These are phyloP conservation scores for Eupithecia insigniata DNA, from an alignment of 2,888 invertebrate genomes.

Conservation along the genomic window DNA sequence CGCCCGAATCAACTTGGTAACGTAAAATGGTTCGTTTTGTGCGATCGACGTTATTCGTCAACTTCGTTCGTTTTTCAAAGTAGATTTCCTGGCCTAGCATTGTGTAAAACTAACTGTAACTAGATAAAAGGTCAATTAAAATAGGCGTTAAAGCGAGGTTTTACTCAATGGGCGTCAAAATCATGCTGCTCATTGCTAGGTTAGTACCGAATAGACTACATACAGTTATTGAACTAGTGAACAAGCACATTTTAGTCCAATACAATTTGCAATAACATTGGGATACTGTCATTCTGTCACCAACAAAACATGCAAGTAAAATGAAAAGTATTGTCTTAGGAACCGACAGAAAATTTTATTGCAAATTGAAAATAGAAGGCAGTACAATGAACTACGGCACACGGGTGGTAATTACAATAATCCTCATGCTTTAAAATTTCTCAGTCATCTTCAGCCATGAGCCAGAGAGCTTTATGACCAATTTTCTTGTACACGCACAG, in stretches of 20 bases:
- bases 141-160: slow-evolving; percentile 1
- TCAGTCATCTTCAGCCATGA: background rate
- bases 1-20: no score
- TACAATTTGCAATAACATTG: background rate
- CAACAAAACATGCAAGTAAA: background rate
- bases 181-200: background rate
- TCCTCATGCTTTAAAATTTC: slow-evolving; percentile 9
- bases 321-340: slow-evolving; percentile 10
- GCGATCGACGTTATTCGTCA: no score
- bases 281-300: slow-evolving; percentile 3
- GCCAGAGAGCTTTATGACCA: slow-evolving; percentile 25
- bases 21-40: no score
- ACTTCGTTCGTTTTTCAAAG: no score
- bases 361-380: slow-evolving; percentile 29
- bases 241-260: background rate
- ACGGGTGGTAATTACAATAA: slow-evolving; percentile 21
- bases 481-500: slow-evolving; percentile 24
- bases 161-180: no score
- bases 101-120: background rate
- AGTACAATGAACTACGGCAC: slow-evolving; percentile 1
- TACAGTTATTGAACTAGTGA: background rate
- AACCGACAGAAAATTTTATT: slow-evolving; percentile 18
- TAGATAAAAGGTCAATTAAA: background rate
- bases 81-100: no score
- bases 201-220: background rate